Evolutionary conservation across 2,797 vertebrate genomes (phyloP).

Genomic region (Rhodeus uyekii): DNA sequence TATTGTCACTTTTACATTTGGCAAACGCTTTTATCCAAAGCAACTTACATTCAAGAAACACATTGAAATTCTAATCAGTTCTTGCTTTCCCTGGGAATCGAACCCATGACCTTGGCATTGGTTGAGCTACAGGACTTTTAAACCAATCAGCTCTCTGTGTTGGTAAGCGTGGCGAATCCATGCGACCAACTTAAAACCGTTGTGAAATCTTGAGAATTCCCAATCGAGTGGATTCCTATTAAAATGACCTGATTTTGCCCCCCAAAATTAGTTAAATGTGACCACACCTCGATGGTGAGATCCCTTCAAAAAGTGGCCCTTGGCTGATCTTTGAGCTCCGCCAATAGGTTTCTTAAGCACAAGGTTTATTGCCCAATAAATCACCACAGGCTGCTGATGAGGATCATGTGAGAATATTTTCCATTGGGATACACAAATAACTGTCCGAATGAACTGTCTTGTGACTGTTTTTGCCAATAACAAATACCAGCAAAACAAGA

Average conservation of each 20-base stretch:
- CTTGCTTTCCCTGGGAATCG: too few relatives aligned
- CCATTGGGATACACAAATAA: background rate
- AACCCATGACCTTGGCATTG: too few relatives aligned
- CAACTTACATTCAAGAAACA: too few relatives aligned
- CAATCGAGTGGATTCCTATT: background rate
- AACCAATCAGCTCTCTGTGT: background rate
- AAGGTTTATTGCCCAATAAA: background rate
- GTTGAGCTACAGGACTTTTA: too few relatives aligned
- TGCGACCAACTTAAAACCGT: background rate
- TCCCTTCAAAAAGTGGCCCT: background rate
- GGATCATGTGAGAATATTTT: constrained; percentile 27
- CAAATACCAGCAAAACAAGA: constrained; percentile 9
- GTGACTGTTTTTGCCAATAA: constrained; percentile 16
- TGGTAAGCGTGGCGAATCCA: background rate
- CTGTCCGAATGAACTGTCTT: background rate
- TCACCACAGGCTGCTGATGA: constrained; percentile 4
- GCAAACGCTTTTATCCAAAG: too few relatives aligned
- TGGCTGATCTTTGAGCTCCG: constrained; percentile 24
- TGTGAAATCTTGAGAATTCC: background rate
- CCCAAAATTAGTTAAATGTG: background rate
- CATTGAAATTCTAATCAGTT: too few relatives aligned
- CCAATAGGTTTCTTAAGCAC: constrained; percentile 25
- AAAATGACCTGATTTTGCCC: background rate
- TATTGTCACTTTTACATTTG: too few relatives aligned
- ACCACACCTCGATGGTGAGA: background rate